Percentiles rank a stretch among this genome's conserved stretches.
These are phyloP conservation scores for Falco punctatus DNA, from an alignment of 2,113 vertebrate species.

Conservation along the genomic window DNA sequence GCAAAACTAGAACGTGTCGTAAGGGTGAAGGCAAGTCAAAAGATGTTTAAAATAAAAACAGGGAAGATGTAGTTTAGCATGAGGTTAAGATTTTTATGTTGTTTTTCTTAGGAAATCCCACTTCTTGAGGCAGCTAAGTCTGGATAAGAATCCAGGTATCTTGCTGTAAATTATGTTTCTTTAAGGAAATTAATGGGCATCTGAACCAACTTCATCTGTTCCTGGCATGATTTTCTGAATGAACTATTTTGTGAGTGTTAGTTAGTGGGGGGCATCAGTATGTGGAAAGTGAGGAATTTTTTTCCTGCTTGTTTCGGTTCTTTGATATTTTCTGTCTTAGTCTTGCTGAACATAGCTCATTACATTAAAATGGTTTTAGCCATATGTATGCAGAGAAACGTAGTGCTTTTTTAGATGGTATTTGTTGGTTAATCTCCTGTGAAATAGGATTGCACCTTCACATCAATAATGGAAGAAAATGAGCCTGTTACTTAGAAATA, in stretches of 20 bases:
- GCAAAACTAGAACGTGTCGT: not conserved
- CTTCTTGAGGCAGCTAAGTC: not conserved
- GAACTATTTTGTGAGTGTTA: not conserved
- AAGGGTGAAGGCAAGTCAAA: not conserved
- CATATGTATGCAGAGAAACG: not conserved
- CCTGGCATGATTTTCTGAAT: not conserved
- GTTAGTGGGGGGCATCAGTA: not conserved
- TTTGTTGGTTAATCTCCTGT: not conserved
- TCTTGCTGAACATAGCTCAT: not conserved
- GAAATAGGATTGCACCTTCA: not conserved
- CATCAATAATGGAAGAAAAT: not conserved
- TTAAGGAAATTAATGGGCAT: not conserved
- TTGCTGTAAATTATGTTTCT: not conserved
- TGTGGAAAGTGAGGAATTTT: not conserved
- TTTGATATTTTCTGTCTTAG: not conserved
- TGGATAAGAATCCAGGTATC: not conserved
- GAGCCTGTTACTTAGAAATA: not conserved
- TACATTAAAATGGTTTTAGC: not conserved
- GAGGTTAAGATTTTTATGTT: not conserved
- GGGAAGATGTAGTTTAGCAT: not conserved
- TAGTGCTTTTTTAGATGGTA: not conserved
- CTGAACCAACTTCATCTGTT: not conserved
- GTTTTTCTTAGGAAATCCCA: not conserved
- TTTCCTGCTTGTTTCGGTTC: not conserved
- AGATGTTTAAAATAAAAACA: not conserved